These are phyloP conservation scores for Smittia sp. DNA, from an alignment of 2,888 invertebrate genomes.

Conservation along the genomic window DNA sequence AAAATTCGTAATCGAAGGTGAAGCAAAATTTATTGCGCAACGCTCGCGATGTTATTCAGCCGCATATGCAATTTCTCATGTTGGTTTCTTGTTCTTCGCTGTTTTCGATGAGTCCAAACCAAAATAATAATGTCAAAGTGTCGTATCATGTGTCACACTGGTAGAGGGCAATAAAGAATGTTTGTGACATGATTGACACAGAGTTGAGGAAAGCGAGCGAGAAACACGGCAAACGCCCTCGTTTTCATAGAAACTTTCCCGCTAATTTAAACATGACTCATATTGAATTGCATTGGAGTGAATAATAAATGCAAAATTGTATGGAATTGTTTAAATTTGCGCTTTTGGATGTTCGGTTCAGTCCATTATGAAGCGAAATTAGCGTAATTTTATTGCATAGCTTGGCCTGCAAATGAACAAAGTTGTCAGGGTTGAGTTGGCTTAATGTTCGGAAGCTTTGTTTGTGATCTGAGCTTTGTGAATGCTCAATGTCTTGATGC, in stretches of 20 bases:
- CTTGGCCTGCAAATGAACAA: too few species aligned
- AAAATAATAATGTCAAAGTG: not conserved
- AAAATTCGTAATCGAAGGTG: not conserved
- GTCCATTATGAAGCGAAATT: too few species aligned
- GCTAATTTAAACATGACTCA: constrained; percentile 3
- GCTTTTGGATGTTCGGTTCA: too few species aligned
- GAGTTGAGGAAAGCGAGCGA: not conserved
- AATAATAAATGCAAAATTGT: too few species aligned
- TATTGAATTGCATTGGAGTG: not conserved
- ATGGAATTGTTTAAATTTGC: too few species aligned
- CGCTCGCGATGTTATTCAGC: not conserved
- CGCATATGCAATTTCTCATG: not conserved
- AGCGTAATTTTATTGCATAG: too few species aligned
- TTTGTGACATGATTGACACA: not conserved
- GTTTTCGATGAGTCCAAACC: too few species aligned
- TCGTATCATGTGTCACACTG: constrained; percentile 4
- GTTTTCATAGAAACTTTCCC: not conserved
- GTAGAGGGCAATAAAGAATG: not conserved
- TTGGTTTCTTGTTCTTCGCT: not conserved
- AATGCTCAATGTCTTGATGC: too few species aligned
- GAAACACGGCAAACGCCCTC: not conserved
- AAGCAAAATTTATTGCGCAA: not conserved
- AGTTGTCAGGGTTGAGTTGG: too few species aligned
- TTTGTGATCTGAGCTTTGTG: too few species aligned
- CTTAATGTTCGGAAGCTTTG: too few species aligned